Percentiles rank a stretch among this genome's conserved stretches.
Evolutionary conservation across 2,888 invertebrate species (phyloP).

Genomic region (Malacosoma neustria): DNA sequence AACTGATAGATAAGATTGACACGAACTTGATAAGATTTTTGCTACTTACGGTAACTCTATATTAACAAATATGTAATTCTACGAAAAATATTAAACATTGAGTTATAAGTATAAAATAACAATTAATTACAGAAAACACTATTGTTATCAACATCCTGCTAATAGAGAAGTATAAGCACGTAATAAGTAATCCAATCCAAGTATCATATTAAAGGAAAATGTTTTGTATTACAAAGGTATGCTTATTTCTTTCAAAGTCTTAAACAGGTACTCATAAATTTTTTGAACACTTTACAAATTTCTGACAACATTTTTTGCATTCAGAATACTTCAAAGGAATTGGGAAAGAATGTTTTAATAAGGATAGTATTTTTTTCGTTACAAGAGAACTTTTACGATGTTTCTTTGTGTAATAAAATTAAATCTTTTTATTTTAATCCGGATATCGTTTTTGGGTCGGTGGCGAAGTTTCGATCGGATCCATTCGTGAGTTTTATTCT

Average conservation of each 20-base stretch:
- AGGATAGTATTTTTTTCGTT: slow-evolving; percentile 18
- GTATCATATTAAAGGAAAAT: slow-evolving; percentile 34
- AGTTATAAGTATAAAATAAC: slow-evolving; percentile 19
- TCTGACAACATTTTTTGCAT: background rate
- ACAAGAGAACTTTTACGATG: background rate
- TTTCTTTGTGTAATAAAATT: slow-evolving; percentile 17
- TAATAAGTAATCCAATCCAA: slow-evolving; percentile 24
- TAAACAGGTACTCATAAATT: background rate
- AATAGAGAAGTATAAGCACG: slow-evolving; percentile 29
- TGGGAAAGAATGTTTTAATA: slow-evolving; percentile 24
- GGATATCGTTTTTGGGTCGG: slow-evolving; percentile 21
- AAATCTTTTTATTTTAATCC: slow-evolving; percentile 18
- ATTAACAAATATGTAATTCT: too few relatives aligned
- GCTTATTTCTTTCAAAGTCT: background rate
- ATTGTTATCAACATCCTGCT: slow-evolving; percentile 25
- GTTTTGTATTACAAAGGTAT: slow-evolving; percentile 8
- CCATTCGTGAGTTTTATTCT: slow-evolving; percentile 12
- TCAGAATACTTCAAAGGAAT: slow-evolving; percentile 13
- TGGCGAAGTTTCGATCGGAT: slow-evolving; percentile 22
- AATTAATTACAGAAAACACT: slow-evolving; percentile 25
- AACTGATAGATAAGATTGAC: too few relatives aligned
- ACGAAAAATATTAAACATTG: too few relatives aligned
- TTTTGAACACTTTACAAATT: background rate
- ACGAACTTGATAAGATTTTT: too few relatives aligned
- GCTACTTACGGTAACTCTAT: too few relatives aligned